phyloP scores from a whole-genome alignment of 2,797 vertebrate genomes.

The Crocodylus rhombifer region DNA sequence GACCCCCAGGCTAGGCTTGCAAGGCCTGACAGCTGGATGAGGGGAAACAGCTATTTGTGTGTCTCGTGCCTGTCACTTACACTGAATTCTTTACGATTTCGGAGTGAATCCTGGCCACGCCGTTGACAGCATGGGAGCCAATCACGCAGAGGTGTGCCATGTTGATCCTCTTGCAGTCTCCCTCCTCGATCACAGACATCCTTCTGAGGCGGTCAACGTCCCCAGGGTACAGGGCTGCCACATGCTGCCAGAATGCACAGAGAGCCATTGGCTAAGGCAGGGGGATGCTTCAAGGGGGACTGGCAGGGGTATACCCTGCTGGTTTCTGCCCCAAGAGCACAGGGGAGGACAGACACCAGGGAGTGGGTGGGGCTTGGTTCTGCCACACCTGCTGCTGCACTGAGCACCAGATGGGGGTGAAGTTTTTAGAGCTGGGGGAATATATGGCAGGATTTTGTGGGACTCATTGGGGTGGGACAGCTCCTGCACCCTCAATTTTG shows the following conservation, averaged over 20 bases:
- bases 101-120: constrained; percentile 88
- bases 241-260: constrained; percentile 69
- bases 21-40: rapidly evolving
- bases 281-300: too few relatives aligned
- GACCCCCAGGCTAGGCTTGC: too few relatives aligned
- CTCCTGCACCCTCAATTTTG: too few relatives aligned
- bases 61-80: constrained; percentile 75
- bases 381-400: too few relatives aligned
- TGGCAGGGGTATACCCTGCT: too few relatives aligned
- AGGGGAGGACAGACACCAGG: too few relatives aligned
- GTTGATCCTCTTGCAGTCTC: constrained; percentile 88
- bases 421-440: too few relatives aligned
- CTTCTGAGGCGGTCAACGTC: constrained; percentile 84
- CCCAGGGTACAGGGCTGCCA: constrained; percentile 84
- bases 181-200: constrained; percentile 90
- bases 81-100: constrained; percentile 87
- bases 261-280: neutral
- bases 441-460: too few relatives aligned
- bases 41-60: neutral
- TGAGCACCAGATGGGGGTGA: too few relatives aligned
- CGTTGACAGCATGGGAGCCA: constrained; percentile 87
- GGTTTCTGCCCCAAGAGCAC: too few relatives aligned
- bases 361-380: too few relatives aligned
- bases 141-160: constrained; percentile 91
- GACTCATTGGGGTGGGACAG: too few relatives aligned